Evolutionary conservation across 2,888 invertebrate genomes (phyloP), one percentile per base, ranked within the genome.

Genomic region (Tetheella fluctuosa): DNA sequence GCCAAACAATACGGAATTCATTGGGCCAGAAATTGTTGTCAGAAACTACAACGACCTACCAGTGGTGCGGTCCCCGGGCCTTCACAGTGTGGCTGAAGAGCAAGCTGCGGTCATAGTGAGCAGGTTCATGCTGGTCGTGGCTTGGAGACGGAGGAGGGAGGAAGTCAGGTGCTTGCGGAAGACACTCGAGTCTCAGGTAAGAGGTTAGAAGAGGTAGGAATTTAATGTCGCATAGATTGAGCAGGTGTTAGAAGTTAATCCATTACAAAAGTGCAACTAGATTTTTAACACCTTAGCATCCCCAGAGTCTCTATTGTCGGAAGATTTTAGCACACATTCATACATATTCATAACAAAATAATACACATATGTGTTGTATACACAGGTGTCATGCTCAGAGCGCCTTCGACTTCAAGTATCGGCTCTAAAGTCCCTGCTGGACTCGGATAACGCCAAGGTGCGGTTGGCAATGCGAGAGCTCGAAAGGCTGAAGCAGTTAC

Each of bases 371-470:
- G 10, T 30, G n/a, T n/a, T n/a, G n/a, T n/a, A n/a, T n/a, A 17
- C 52, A 0, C 62, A 91, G 91, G 86, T 89, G 64, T 80, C 83
- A 13, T 85, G 85, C 65, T 89, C 90, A 1, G 94, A 94, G 70
- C 85, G 90, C 0, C 85, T 93, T 4, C 94, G 94, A 54, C 84
- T 95, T 25, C 95, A 95, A 79, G 94, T 95, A 64, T 87, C 90
- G 23, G 92, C 95, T 4, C 82, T 95, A 52, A 94, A 95, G 67
- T 88, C 93, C 0, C 84, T 95, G 54, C 83, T 95, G 70, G 94
- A 94, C 67, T 91, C 94, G 0, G 95, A 95, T 83, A 94, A 94
- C 71, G 83, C 79, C 5, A 94, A 94, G 64, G 91, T 94, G 15
- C 85, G 89, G 7, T 84, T 89, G 63, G 88, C 94, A 39, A 91